Base-by-base conservation (phyloP, 2,888 invertebrate genomes). In the Troglohyphantes excavatus region DNA sequence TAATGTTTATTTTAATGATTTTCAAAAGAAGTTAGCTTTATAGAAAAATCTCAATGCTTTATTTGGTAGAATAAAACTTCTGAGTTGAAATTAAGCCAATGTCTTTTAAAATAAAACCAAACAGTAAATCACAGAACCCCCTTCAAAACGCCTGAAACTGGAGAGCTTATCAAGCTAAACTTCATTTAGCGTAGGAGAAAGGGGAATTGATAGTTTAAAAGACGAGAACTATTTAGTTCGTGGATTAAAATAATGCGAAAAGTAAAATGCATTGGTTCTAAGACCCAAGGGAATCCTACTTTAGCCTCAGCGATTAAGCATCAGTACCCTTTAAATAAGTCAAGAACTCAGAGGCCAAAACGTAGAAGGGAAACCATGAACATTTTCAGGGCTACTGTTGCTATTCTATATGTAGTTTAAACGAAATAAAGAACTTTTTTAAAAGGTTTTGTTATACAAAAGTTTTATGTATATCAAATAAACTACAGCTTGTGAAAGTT, bases 221-320 rank as follows among this genome's bases (percentile, higher is more conserved):
- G 33, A 6, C 33, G 53, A 53, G 46, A 46, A 72, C 26, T 72
- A 46, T 46, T 27, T 27, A 72, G 46, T 7, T 72, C 23, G 27
- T n/a, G 23, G 23, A 7, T 72, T 72, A 27, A 72, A 72, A 39
- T 46, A 26, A 72, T 46, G 26, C 46, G 72, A 9, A 70, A 43
- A 72, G 46, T 72, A 53, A 72, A 70, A 46, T 23, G 46, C 19
- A 72, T 72, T 72, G 43, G 26, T 26, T 46, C 39, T 17, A 26
- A 72, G 26, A 23, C 46, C 39, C 33, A 46, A 26, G 72, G 6
- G 46, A 27, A 23, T 53, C 9, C 2, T 2, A 72, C 27, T 72
- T 53, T n/a, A 53, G 13, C 5, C n/a, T 17, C 17, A 19, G 46
- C 27, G 46, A 72, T 72, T 72, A 72, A 46, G 46, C 53, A 53